phyloP scores from a whole-genome alignment of 2,888 invertebrate genomes.

The Leptinotarsa peninsularis region DNA sequence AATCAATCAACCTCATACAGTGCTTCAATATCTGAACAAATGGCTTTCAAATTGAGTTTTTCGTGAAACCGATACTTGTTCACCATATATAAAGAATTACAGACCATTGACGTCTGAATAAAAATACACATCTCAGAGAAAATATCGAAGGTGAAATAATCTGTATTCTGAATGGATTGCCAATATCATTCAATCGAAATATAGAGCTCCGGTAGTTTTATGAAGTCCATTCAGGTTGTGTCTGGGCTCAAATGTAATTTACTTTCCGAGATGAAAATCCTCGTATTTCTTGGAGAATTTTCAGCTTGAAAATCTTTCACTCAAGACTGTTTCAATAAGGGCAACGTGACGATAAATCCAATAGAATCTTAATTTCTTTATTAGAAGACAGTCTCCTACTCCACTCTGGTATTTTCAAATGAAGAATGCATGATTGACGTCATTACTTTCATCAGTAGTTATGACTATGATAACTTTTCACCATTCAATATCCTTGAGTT shows the following conservation, averaged over 20 bases:
- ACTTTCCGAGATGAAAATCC: constrained; percentile 7
- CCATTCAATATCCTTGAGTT: too few species aligned
- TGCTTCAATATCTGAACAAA: too few species aligned
- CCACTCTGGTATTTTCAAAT: too few species aligned
- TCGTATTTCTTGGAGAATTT: constrained; percentile 14
- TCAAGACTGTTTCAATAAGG: constrained; percentile 12
- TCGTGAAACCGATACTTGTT: too few species aligned
- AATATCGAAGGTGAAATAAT: not conserved
- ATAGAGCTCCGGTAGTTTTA: constrained; percentile 6
- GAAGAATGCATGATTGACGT: too few species aligned
- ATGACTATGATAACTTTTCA: too few species aligned
- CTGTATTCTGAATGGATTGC: constrained; percentile 10
- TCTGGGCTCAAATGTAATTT: constrained; percentile 13
- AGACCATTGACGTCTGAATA: too few species aligned
- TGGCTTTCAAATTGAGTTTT: too few species aligned
- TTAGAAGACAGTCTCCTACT: not conserved
- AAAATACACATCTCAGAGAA: not conserved
- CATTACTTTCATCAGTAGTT: too few species aligned
- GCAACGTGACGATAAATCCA: constrained; percentile 16
- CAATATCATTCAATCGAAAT: constrained; percentile 23
- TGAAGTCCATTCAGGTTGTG: constrained; percentile 21
- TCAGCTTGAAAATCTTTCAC: constrained; percentile 18
- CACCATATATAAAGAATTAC: too few species aligned
- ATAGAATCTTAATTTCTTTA: not conserved
- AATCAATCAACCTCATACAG: too few species aligned